Conservation (phyloP, 2,797 vertebrate species). For the Mionectes olivaceus region DNA sequence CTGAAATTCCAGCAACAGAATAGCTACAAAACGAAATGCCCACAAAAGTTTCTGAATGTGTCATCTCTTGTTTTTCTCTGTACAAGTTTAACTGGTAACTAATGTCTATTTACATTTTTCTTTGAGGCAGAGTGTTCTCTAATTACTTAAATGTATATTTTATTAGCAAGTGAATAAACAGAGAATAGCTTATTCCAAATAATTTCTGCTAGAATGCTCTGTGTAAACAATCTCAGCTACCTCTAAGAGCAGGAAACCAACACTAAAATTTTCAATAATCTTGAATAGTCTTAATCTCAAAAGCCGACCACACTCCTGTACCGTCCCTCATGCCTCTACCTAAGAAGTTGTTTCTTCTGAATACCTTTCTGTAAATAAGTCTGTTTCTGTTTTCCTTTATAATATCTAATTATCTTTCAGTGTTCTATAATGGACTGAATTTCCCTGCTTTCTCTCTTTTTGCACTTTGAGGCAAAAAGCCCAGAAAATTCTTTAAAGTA, state of each 20-base stretch:
- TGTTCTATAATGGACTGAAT: neutral
- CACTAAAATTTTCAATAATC: neutral
- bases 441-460: neutral
- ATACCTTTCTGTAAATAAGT: neutral
- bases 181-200: neutral
- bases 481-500: neutral
- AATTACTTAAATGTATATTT: neutral
- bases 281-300: neutral
- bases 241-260: neutral
- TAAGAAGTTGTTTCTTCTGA: neutral
- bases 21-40: neutral
- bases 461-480: neutral
- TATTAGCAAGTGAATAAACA: neutral
- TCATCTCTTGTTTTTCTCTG: accelerated
- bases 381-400: neutral
- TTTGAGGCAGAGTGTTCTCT: neutral
- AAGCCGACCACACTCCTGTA: neutral
- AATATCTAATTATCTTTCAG: neutral
- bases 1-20: neutral
- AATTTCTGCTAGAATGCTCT: neutral
- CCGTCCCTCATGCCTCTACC: neutral
- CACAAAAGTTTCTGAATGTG: neutral
- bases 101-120: neutral
- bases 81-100: neutral
- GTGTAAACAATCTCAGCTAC: neutral